Evolutionary conservation across 2,113 vertebrate species (phyloP).

Genomic region (Anser cygnoides): DNA sequence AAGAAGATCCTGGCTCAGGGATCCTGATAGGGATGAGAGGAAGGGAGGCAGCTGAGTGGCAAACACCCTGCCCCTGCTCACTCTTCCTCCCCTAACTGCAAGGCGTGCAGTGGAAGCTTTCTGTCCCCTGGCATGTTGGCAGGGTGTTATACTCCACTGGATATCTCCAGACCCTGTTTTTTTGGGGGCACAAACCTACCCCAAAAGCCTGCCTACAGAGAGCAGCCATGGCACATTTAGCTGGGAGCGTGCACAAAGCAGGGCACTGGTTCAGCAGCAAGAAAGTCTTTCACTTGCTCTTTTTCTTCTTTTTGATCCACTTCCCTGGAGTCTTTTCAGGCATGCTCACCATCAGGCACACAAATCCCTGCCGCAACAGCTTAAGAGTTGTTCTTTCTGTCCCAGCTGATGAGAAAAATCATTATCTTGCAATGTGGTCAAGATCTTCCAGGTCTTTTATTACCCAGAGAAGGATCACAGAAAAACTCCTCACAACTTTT

Average conservation of each 20-base stretch:
- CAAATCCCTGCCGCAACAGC: neutral
- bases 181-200: neutral
- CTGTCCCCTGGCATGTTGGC: neutral
- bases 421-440: neutral
- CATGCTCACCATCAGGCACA: neutral
- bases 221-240: fast-evolving
- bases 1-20: neutral
- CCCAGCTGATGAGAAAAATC: neutral
- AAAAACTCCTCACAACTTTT: neutral
- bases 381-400: neutral
- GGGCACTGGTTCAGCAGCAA: neutral
- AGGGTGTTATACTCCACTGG: neutral
- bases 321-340: neutral
- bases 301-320: neutral
- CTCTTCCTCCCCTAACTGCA: neutral
- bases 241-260: fast-evolving
- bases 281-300: neutral
- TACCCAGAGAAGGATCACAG: neutral
- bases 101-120: neutral
- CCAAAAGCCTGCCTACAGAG: neutral
- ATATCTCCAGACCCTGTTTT: neutral
- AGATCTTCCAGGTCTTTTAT: neutral
- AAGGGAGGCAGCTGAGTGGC: neutral
- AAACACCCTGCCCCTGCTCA: neutral
- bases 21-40: neutral